A percentile compares a stretch with the other conserved stretches of the same genome.
Evolutionary conservation across 2,888 invertebrate genomes (phyloP).

Genomic region (Diabrotica balteata): DNA sequence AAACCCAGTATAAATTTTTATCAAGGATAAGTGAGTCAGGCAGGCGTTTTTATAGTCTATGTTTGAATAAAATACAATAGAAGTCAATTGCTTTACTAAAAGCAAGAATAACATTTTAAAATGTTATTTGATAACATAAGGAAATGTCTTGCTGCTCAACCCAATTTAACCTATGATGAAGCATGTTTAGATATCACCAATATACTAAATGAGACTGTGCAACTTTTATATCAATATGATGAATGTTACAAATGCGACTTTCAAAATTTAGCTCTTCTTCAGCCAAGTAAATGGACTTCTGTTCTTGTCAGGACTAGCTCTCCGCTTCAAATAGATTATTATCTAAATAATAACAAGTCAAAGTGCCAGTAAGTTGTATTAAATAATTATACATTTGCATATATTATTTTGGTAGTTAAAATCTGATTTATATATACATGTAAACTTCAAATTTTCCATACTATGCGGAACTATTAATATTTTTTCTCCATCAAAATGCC

Average conservation of each 20-base stretch:
- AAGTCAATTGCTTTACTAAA: not conserved
- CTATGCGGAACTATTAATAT: no score
- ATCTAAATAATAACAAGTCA: constrained; percentile 34
- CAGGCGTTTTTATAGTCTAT: no score
- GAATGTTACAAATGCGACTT: constrained; percentile 58
- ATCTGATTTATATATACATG: not conserved
- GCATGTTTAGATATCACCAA: constrained; percentile 59
- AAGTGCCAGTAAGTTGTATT: constrained; percentile 49
- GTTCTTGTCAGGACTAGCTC: constrained; percentile 56
- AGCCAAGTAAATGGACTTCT: constrained; percentile 46
- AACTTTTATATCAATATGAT: constrained; percentile 55
- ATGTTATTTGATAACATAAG: constrained; percentile 46
- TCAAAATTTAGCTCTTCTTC: constrained; percentile 48
- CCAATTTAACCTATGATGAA: constrained; percentile 55
- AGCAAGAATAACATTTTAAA: constrained; percentile 6
- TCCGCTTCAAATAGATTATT: constrained; percentile 50
- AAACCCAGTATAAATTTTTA: not conserved
- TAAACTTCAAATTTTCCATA: no score
- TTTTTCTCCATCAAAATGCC: no score
- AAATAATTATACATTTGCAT: not conserved
- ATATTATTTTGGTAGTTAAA: not conserved
- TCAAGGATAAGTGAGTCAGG: not conserved
- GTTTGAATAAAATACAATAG: no score
- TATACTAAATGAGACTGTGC: constrained; percentile 44
- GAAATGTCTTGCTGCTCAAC: constrained; percentile 48